These are phyloP conservation scores for Chrysemys picta DNA, from an alignment of 2,113 vertebrate species.

Conservation along the genomic window DNA sequence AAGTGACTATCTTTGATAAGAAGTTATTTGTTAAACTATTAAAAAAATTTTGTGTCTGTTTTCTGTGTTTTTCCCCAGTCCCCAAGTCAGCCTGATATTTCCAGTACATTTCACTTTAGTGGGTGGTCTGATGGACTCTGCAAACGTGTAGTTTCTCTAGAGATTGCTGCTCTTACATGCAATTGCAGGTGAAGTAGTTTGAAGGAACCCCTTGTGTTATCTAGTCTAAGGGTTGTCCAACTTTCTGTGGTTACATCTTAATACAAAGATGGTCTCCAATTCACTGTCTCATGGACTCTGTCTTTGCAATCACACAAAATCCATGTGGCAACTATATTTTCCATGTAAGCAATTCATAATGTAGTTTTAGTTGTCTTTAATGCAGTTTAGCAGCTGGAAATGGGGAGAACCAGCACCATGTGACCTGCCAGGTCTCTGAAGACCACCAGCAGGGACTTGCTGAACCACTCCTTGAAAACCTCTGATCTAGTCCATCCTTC, in stretches of 20 bases:
- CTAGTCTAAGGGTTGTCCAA: neutral
- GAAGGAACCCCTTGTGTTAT: neutral
- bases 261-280: neutral
- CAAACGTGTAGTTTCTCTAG: neutral
- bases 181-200: neutral
- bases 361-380: neutral
- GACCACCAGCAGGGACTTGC: neutral
- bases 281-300: neutral
- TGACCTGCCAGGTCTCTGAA: neutral
- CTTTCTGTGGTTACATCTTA: neutral
- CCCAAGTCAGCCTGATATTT: neutral
- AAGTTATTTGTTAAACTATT: neutral
- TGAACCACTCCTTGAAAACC: neutral
- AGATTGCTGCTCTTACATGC: neutral
- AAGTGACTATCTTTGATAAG: neutral
- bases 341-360: neutral
- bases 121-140: too few species aligned
- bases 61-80: neutral
- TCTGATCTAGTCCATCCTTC: neutral
- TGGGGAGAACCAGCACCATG: neutral
- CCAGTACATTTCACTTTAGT: neutral
- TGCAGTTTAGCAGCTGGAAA: neutral
- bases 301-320: neutral
- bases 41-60: too few species aligned
- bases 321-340: neutral